Evolutionary conservation across 2,888 invertebrate species (phyloP).

Genomic region (Nephrotoma guestfalica): DNA sequence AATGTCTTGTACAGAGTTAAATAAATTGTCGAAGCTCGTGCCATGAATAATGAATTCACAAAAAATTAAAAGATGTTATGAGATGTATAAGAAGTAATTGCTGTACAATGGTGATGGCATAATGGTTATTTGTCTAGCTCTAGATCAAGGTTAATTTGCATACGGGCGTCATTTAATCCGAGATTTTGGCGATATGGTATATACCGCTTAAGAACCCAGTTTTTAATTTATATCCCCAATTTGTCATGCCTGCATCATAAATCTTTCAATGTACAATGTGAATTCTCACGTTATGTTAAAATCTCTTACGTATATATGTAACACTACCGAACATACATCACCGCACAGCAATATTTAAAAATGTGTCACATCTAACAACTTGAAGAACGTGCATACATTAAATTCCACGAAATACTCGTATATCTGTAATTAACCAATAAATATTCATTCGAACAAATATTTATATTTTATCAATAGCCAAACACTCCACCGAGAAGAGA

Average conservation of each 20-base stretch:
- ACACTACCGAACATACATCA: not conserved
- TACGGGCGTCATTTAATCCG: not conserved
- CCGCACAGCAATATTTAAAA: not conserved
- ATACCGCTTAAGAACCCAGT: not conserved
- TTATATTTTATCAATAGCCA: not conserved
- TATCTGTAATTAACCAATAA: not conserved
- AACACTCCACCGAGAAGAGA: not conserved
- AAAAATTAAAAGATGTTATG: not conserved
- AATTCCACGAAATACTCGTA: not conserved
- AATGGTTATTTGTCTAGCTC: not conserved
- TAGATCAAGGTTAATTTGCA: not conserved
- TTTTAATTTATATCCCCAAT: not conserved
- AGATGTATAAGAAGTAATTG: not conserved
- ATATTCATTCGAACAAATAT: not conserved
- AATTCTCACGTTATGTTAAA: not conserved
- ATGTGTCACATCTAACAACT: not conserved
- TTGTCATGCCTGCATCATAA: not conserved
- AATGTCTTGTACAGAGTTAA: not conserved
- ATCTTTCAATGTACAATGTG: not conserved
- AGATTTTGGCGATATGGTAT: not conserved
- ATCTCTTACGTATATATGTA: not conserved
- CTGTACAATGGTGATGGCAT: not conserved
- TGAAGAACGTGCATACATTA: not conserved
- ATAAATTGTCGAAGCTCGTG: not conserved
- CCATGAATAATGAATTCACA: not conserved